phyloP scores from a whole-genome alignment of 2,888 invertebrate species.

The Synergus japonicus region DNA sequence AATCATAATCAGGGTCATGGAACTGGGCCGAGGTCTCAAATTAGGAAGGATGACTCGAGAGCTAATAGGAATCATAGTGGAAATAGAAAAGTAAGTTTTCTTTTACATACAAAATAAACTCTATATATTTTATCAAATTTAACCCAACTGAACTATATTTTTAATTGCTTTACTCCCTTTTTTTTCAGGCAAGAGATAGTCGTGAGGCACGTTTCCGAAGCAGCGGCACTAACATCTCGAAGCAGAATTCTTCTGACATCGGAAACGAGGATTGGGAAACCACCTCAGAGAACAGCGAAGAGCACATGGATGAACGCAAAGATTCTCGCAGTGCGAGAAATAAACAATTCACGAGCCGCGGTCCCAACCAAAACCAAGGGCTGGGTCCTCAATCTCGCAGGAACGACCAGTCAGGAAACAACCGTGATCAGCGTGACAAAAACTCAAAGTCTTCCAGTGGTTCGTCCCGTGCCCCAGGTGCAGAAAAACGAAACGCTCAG shows the following conservation, averaged over 20 bases:
- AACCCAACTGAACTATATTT: neutral
- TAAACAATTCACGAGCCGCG: conserved; percentile 65
- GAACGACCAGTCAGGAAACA: conserved; percentile 61
- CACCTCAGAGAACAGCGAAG: conserved; percentile 89
- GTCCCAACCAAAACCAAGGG: conserved; percentile 51
- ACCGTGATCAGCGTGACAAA: conserved; percentile 68
- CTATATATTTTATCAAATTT: neutral
- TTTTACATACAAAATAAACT: neutral
- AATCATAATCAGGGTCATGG: conserved; percentile 59
- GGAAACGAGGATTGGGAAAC: conserved; percentile 88
- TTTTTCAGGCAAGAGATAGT: conserved; percentile 71
- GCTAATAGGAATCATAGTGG: conserved; percentile 73
- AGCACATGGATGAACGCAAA: conserved; percentile 75
- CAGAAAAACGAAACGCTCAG: conserved; percentile 71
- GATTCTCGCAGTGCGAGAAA: conserved; percentile 66
- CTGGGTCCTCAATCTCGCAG: conserved; percentile 63
- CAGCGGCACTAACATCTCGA: conserved; percentile 63
- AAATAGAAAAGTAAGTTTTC: conserved; percentile 65
- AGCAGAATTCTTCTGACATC: conserved; percentile 75
- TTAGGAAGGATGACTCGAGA: conserved; percentile 69
- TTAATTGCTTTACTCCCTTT: neutral
- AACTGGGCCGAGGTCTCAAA: conserved; percentile 59
- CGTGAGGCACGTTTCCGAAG: conserved; percentile 68
- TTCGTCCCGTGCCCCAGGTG: conserved; percentile 70
- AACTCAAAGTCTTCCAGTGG: conserved; percentile 64